Evolutionary conservation across 2,113 vertebrate genomes (phyloP).

Genomic region (Ginglymostoma cirratum): DNA sequence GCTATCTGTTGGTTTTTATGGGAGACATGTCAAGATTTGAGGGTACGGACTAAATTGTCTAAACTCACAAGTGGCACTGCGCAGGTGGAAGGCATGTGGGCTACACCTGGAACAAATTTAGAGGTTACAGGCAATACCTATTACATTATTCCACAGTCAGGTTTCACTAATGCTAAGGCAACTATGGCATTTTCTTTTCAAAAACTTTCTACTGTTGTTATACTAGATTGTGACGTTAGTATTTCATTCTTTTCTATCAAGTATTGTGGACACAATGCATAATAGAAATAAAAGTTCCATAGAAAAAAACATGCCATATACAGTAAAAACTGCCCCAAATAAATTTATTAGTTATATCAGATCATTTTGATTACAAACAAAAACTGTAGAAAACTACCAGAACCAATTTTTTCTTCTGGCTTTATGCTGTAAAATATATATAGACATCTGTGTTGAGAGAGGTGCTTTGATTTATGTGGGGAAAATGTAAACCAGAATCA

Average conservation of each 20-base stretch:
- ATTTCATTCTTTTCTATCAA: neutral
- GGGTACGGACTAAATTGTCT: neutral
- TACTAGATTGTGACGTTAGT: neutral
- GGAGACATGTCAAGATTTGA: neutral
- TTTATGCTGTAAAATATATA: neutral
- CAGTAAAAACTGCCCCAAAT: neutral
- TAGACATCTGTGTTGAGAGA: neutral
- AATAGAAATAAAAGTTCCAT: neutral
- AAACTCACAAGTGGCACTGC: neutral
- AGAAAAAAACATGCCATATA: neutral
- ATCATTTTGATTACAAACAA: neutral
- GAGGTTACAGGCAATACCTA: neutral
- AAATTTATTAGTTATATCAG: neutral
- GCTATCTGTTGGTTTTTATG: no score
- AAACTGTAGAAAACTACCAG: neutral
- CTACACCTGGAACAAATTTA: neutral
- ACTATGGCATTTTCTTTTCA: neutral
- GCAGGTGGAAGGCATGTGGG: neutral
- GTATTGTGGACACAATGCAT: neutral
- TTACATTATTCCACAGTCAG: neutral
- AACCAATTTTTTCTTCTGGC: neutral
- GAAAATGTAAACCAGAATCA: no score
- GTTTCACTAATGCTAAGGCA: neutral
- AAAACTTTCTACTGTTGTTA: no score
- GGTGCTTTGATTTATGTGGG: no score